Percentiles rank a stretch among this genome's conserved stretches.
Conservation (phyloP, 2,888 invertebrate species). For the Brassicogethes aeneus region DNA sequence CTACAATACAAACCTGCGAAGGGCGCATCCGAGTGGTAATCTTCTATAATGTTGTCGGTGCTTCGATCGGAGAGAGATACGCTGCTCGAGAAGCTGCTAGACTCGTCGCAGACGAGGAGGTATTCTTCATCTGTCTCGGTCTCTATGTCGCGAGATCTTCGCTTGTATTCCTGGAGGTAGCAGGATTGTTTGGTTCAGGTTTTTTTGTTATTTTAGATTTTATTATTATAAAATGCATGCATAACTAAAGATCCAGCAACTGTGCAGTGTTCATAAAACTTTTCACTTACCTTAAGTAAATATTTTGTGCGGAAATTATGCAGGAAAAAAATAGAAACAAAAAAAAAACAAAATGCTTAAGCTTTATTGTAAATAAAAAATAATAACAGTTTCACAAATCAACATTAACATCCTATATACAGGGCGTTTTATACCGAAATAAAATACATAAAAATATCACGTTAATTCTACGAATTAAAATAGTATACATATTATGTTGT, state of each 20-base stretch:
- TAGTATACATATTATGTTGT: too few relatives aligned
- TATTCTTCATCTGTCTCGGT: slow-evolving; percentile 61
- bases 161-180: slow-evolving; percentile 64
- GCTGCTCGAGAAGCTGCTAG: slow-evolving; percentile 64
- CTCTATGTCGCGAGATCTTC: slow-evolving; percentile 76
- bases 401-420: too few relatives aligned
- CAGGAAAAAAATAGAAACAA: background rate
- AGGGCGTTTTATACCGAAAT: too few relatives aligned
- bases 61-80: slow-evolving; percentile 65
- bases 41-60: slow-evolving; percentile 76
- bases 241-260: too few relatives aligned
- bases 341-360: slow-evolving; percentile 1
- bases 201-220: slow-evolving; percentile 4
- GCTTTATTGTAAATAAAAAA: slow-evolving; percentile 3
- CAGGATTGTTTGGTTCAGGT: slow-evolving; percentile 18
- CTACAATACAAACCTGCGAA: slow-evolving; percentile 80
- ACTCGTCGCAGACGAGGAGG: slow-evolving; percentile 48
- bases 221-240: too few relatives aligned
- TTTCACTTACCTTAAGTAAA: too few relatives aligned
- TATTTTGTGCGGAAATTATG: background rate
- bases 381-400: slow-evolving; percentile 5
- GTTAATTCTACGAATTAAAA: too few relatives aligned
- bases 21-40: slow-evolving; percentile 76
- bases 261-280: too few relatives aligned
- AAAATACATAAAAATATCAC: too few relatives aligned